phyloP scores from a whole-genome alignment of 2,888 invertebrate genomes.

The Alentia gelatinosa region DNA sequence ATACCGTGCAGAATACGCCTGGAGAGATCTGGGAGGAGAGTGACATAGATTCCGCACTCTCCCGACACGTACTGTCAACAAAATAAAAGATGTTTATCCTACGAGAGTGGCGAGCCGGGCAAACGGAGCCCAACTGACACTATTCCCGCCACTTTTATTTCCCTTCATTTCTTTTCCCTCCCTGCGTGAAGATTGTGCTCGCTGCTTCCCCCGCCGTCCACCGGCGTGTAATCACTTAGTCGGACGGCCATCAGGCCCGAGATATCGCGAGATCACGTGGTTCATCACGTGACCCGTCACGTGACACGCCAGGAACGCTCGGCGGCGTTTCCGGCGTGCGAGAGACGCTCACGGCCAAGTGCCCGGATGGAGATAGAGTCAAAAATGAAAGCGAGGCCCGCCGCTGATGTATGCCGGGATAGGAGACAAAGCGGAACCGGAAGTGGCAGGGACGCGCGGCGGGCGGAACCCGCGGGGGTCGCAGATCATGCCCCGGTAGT shows the following conservation, averaged over 20 bases:
- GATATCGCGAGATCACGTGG: background rate
- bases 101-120: background rate
- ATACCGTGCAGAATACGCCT: too few species aligned
- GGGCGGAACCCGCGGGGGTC: background rate
- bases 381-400: background rate
- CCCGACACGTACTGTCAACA: background rate
- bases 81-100: background rate
- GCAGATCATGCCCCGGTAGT: background rate
- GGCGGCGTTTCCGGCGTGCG: background rate
- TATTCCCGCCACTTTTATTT: background rate
- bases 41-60: background rate
- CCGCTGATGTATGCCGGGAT: background rate
- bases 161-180: background rate
- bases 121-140: background rate
- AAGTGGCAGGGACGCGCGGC: background rate
- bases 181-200: background rate
- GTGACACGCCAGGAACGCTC: too few species aligned
- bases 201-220: background rate
- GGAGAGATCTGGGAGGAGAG: too few species aligned
- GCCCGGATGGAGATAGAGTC: background rate
- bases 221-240: conserved; percentile 30
- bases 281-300: background rate
- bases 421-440: background rate
- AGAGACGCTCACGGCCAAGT: background rate
- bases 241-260: too few species aligned